Evolutionary conservation across 1,140 invertebrate species (phyloP).

Genomic region (Batillaria attramentaria): DNA sequence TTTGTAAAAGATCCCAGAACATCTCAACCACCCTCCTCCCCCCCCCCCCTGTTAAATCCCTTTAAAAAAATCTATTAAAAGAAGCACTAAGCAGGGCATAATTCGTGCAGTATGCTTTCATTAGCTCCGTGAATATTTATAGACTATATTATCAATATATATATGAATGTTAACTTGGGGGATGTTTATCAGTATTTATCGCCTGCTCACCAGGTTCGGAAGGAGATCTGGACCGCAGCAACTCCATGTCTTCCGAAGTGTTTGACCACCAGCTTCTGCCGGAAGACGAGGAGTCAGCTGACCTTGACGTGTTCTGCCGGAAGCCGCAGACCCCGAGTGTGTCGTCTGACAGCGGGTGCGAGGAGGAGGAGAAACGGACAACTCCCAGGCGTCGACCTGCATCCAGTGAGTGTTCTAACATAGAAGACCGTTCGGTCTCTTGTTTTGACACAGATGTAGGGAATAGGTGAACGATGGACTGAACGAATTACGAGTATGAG

Average conservation of each 20-base stretch:
- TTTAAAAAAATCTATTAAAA: not conserved
- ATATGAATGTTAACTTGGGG: no score
- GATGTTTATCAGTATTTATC: not conserved
- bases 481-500: not conserved
- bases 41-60: not conserved
- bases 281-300: not conserved
- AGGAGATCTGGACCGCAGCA: not conserved
- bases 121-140: not conserved
- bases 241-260: not conserved
- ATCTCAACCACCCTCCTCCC: no score
- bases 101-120: not conserved
- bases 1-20: no score
- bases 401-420: conserved; percentile 17
- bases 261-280: not conserved
- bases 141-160: no score
- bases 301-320: not conserved
- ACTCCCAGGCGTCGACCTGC: not conserved
- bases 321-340: not conserved
- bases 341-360: conserved; percentile 22
- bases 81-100: not conserved
- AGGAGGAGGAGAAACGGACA: not conserved
- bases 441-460: not conserved
- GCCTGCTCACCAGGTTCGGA: no score
- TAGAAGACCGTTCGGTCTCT: no score
- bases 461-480: not conserved